phyloP scores from a whole-genome alignment of 2,113 vertebrate species.

The Turdus rufiventris region DNA sequence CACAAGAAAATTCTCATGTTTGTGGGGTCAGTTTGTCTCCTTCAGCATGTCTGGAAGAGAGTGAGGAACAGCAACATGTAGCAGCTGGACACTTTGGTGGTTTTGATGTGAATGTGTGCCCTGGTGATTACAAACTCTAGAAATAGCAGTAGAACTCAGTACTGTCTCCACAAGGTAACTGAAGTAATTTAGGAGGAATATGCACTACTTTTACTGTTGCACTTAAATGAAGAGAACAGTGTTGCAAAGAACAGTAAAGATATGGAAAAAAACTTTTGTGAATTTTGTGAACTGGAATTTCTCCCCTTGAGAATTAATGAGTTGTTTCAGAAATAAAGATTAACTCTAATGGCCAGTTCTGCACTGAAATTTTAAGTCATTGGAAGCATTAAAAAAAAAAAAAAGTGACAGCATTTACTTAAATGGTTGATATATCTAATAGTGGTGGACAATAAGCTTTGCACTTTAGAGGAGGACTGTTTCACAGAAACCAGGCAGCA shows the following conservation, averaged over 20 bases:
- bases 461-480: background rate
- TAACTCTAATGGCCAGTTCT: background rate
- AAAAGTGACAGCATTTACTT: background rate
- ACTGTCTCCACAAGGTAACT: background rate
- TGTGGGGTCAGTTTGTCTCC: background rate
- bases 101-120: background rate
- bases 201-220: background rate
- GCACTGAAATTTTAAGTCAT: background rate
- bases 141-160: background rate
- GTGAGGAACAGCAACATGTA: background rate
- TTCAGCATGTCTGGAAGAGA: fast-evolving
- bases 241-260: background rate
- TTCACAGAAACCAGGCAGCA: background rate
- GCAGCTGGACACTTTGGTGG: fast-evolving
- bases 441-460: background rate
- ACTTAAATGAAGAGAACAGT: background rate
- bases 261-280: background rate
- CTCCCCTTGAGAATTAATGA: background rate
- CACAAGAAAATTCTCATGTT: background rate
- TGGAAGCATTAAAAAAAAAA: background rate
- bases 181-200: background rate
- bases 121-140: background rate
- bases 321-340: background rate
- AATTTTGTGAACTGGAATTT: background rate
- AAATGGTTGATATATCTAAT: background rate